These are phyloP conservation scores for Tenthredo livida DNA, from an alignment of 2,888 invertebrate species.

Conservation along the genomic window DNA sequence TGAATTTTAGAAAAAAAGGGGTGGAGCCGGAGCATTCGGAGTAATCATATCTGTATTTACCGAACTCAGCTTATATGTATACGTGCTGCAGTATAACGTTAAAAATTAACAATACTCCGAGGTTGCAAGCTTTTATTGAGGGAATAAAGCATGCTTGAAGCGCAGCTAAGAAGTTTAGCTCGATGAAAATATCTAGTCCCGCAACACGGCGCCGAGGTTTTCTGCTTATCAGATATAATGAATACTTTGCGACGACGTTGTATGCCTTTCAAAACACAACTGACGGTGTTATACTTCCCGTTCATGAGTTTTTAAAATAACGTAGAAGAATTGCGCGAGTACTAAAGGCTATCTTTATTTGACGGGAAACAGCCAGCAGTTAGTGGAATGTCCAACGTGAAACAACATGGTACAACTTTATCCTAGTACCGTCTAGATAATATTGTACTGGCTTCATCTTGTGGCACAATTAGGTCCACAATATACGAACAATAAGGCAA, in stretches of 20 bases:
- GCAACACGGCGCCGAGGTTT: background rate
- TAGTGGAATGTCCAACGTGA: slow-evolving; percentile 39
- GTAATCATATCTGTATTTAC: no score
- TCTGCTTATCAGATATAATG: slow-evolving; percentile 41
- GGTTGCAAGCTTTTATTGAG: background rate
- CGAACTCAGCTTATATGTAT: no score
- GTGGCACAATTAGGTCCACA: slow-evolving; percentile 7
- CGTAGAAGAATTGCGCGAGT: slow-evolving; percentile 33
- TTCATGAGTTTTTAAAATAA: slow-evolving; percentile 38
- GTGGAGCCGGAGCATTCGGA: no score
- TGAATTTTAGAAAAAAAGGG: no score
- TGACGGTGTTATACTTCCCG: background rate
- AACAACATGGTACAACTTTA: slow-evolving; percentile 44
- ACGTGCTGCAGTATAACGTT: background rate
- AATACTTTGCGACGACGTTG: slow-evolving; percentile 37
- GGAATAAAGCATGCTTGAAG: background rate
- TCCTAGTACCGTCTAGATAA: slow-evolving; percentile 45
- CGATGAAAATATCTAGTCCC: background rate
- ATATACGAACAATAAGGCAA: slow-evolving; percentile 40
- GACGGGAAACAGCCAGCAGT: slow-evolving; percentile 32
- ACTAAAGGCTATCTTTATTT: slow-evolving; percentile 48
- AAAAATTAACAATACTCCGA: slow-evolving; percentile 3
- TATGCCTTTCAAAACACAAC: background rate
- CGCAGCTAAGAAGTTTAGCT: background rate
- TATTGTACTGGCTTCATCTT: slow-evolving; percentile 38